Evolutionary conservation across 2,888 invertebrate genomes (phyloP), one percentile per base, ranked within the genome.

Genomic region (Automeris io): DNA sequence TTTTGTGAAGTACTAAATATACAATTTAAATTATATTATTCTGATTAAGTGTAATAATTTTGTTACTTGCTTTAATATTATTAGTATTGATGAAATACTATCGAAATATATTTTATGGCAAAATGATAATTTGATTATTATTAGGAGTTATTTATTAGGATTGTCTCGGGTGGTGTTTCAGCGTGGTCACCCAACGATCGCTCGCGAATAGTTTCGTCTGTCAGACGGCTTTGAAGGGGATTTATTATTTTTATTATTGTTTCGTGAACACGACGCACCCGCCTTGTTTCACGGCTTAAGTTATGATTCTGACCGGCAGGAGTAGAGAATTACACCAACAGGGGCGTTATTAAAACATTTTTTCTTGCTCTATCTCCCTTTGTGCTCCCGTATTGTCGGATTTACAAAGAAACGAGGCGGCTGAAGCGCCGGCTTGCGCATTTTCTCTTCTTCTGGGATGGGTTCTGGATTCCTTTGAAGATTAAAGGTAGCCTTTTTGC

Each of bases 231-330:
- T 76, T 79, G 81, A 81, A 75, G 68, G 71, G 79, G 78, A 83
- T 83, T 83, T 85, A 83, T 82, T 85, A 81, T 83, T 83, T 82
- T 81, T 81, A 80, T 83, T 82, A 81, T 82, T 81, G 82, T 81
- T 82, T 78, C 60, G 61, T 53, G 65, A 63, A 65, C 65, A 66
- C 68, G 69, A 60, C 45, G 41, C 43, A 47, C 58, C 53, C 61
- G 62, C 70, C 69, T 72, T 71, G 67, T 65, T 63, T 54, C 57
- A 42, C 54, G 51, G 53, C 67, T 69, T 68, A 70, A 71, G 66
- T 69, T 70, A 71, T 72, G 69, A 70, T 65, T 70, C 58, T 41
- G 47, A 54, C 54, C 53, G 29, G 29, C 31, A 22, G 32, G 12
- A 63, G 55, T 64, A 59, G 53, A 65, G 59, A 61, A 61, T 55